Base-by-base conservation (phyloP, 2,888 invertebrate genomes). In the Trichogramma evanescens region DNA sequence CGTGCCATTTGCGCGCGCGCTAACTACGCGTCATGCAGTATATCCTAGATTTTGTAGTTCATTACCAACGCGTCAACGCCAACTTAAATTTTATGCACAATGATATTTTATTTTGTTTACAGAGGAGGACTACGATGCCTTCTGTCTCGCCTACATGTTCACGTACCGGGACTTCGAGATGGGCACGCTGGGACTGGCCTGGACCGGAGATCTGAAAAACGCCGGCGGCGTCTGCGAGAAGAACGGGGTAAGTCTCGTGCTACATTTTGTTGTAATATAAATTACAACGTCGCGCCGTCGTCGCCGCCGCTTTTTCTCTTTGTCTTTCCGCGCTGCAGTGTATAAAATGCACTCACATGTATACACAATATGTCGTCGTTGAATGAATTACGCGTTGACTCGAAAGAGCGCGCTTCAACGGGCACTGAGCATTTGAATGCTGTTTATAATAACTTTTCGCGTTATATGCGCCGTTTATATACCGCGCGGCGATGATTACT, bases 191-290 rank as follows among this genome's bases (percentile, higher is more conserved):
- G 99, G 99, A 6, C 81, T 99, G 63, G 98, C 99, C 5, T 99
- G 98, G 98, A 98, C 98, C 0, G 94, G 94, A 0, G 95, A 95
- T 79, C 82, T 95, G 49, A 94, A 94, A 78, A 95, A 95, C 76
- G 94, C 97, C 40, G 98, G 98, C 6, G 98, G 98, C 42, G 95
- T 99, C 65, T 99, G 98, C 79, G 98, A 99, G 79, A 93, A 93
- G 77, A 94, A 94, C 79, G 94, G 94, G 80, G 92, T 92, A 82
- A 84, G 87, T 81, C 57, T 10, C 10, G 9, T 46, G 46, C 46
- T 7, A 7, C 46, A 10, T 46, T 50, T 40, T 40, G 41, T 8
- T 4, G 40, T 40, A 39, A 41, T 41, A 41, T 50, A 10, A 6
- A 13, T 43, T 10, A 49, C 43, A 9, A n/a, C 54, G 46, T 40